A percentile compares a stretch with the other conserved stretches of the same genome.
Conservation (phyloP, 2,888 invertebrate genomes). For the Dryocosmus kuriphilus region DNA sequence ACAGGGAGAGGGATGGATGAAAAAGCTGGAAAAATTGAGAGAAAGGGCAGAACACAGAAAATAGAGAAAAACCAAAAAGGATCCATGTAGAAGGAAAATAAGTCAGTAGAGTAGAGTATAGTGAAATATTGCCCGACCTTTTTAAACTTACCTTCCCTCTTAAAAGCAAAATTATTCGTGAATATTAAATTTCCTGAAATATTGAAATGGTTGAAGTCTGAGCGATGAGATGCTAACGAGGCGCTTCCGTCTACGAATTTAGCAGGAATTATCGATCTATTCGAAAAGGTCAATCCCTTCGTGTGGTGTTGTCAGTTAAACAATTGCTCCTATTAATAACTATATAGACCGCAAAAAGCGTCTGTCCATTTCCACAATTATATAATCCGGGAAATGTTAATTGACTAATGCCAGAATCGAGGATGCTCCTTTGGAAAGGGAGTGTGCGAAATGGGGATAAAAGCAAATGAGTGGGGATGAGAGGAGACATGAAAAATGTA, state of each 20-base stretch:
- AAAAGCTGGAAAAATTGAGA: no score
- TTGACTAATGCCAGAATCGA: slow-evolving; percentile 3
- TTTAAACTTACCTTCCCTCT: no score
- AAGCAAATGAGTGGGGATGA: background rate
- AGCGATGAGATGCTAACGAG: background rate
- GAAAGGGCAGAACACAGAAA: no score
- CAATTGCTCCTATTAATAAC: slow-evolving; percentile 3
- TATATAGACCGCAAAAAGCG: slow-evolving; percentile 4
- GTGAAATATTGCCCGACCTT: no score
- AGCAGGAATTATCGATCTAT: background rate
- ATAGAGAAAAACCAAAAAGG: no score
- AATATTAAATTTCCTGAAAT: no score
- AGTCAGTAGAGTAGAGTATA: no score
- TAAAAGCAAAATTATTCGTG: no score
- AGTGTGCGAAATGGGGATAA: background rate
- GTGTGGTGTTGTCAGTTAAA: slow-evolving; percentile 9
- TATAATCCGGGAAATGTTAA: slow-evolving; percentile 21
- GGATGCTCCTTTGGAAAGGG: background rate
- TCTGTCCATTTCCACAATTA: background rate
- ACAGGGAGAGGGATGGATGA: no score
- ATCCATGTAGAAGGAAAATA: no score
- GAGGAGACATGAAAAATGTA: background rate
- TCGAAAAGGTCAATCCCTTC: slow-evolving; percentile 3
- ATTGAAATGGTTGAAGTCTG: background rate
- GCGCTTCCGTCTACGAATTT: slow-evolving; percentile 2